Evolutionary conservation across 2,797 vertebrate genomes (phyloP).

Genomic region (Cyprinodon diabolis): DNA sequence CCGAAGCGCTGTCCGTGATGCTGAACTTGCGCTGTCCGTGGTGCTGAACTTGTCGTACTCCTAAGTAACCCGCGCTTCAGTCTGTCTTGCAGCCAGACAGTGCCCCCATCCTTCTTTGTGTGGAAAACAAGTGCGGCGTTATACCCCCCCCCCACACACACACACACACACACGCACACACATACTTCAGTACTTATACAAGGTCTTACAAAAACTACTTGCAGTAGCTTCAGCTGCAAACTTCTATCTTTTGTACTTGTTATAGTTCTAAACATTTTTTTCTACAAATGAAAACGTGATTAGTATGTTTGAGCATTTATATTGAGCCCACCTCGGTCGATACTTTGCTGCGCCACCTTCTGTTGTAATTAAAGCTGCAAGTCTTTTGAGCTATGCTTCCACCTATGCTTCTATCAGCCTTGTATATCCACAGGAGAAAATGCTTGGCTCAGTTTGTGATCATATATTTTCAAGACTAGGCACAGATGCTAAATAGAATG

Average conservation of each 20-base stretch:
- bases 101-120: slow-evolving; percentile 62
- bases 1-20: slow-evolving; percentile 57
- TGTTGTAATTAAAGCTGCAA: neutral
- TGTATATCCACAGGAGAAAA: neutral
- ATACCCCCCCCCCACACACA: neutral
- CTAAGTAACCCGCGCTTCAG: slow-evolving; percentile 28
- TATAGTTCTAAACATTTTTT: neutral
- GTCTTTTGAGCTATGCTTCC: neutral
- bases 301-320: neutral
- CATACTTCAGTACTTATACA: neutral
- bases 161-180: neutral
- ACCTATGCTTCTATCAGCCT: neutral
- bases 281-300: neutral
- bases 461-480: too few relatives aligned
- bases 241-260: neutral
- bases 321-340: neutral
- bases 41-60: slow-evolving; percentile 66
- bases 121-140: slow-evolving; percentile 32
- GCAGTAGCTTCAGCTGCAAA: neutral
- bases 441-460: neutral
- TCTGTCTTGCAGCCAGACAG: slow-evolving; percentile 58
- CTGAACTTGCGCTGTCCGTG: slow-evolving; percentile 69
- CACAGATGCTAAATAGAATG: too few relatives aligned
- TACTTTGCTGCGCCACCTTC: neutral
- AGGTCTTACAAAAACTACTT: neutral